Evolutionary conservation across 2,797 vertebrate species (phyloP).

Genomic region (Psittacula echo): DNA sequence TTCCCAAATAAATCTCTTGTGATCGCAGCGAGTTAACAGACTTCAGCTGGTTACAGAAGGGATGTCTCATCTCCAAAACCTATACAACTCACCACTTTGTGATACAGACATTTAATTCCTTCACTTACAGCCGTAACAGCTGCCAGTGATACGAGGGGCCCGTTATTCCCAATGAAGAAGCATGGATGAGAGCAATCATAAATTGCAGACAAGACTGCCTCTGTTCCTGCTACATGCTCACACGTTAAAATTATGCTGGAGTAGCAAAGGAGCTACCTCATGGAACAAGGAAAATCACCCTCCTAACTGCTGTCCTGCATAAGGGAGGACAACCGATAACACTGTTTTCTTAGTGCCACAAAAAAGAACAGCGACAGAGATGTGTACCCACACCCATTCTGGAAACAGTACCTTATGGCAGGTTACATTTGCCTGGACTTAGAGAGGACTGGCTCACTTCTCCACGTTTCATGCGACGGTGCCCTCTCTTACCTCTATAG

Average conservation of each 20-base stretch:
- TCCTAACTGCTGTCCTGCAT: not conserved
- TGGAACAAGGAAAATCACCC: not conserved
- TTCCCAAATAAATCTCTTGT: not conserved
- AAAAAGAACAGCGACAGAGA: not conserved
- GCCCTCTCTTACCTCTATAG: not conserved
- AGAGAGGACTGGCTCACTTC: not conserved
- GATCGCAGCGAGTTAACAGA: not conserved
- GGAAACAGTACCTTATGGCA: fast-evolving
- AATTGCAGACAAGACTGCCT: not conserved
- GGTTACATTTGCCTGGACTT: not conserved
- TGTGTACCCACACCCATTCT: not conserved
- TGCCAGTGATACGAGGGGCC: not conserved
- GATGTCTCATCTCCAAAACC: not conserved
- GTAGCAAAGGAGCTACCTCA: not conserved
- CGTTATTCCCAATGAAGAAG: not conserved
- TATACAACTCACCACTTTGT: not conserved
- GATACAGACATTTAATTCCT: not conserved
- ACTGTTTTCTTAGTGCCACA: not conserved
- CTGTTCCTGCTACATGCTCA: not conserved
- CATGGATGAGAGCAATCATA: not conserved
- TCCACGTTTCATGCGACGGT: not conserved
- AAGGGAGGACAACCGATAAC: fast-evolving
- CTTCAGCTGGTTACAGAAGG: not conserved
- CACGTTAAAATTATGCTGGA: not conserved
- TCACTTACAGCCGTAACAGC: not conserved